Evolutionary conservation across 2,888 invertebrate genomes (phyloP).

Genomic region (Himalopsyche kuldschensis): DNA sequence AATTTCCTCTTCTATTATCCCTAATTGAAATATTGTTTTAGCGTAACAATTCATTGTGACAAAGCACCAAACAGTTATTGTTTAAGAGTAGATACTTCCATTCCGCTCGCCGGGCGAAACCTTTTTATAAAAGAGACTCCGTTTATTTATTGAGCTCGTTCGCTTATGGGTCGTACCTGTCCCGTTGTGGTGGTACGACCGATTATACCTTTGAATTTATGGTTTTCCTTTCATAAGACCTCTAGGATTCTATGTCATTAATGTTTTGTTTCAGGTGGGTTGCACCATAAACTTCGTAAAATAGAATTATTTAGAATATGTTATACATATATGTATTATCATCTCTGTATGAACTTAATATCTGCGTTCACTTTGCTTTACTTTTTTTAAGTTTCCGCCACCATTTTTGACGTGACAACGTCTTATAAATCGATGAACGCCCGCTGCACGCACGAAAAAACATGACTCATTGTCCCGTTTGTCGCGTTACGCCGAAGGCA

Average conservation of each 20-base stretch:
- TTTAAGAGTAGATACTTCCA: slow-evolving; percentile 35
- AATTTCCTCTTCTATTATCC: slow-evolving; percentile 35
- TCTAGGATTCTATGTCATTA: slow-evolving; percentile 2
- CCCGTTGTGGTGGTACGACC: background rate
- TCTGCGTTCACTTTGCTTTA: too few relatives aligned
- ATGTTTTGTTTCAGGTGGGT: background rate
- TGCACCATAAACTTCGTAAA: background rate
- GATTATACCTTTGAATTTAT: slow-evolving; percentile 31
- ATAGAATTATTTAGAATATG: background rate
- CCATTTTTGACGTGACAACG: too few relatives aligned
- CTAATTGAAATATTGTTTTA: slow-evolving; percentile 40
- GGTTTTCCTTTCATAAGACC: slow-evolving; percentile 35
- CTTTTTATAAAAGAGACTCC: slow-evolving; percentile 32
- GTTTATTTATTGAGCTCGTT: slow-evolving; percentile 32
- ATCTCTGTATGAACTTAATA: too few relatives aligned
- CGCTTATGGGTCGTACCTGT: slow-evolving; percentile 24
- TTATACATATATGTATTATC: background rate
- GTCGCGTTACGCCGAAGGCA: too few relatives aligned
- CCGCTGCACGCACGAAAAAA: too few relatives aligned
- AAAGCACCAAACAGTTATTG: slow-evolving; percentile 39
- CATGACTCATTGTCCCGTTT: too few relatives aligned
- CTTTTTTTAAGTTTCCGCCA: too few relatives aligned
- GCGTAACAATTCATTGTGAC: slow-evolving; percentile 38
- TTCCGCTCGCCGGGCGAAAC: slow-evolving; percentile 23
- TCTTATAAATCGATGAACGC: too few relatives aligned